Base-by-base conservation (phyloP, 2,113 vertebrate species). In the Saguinus imperator region DNA sequence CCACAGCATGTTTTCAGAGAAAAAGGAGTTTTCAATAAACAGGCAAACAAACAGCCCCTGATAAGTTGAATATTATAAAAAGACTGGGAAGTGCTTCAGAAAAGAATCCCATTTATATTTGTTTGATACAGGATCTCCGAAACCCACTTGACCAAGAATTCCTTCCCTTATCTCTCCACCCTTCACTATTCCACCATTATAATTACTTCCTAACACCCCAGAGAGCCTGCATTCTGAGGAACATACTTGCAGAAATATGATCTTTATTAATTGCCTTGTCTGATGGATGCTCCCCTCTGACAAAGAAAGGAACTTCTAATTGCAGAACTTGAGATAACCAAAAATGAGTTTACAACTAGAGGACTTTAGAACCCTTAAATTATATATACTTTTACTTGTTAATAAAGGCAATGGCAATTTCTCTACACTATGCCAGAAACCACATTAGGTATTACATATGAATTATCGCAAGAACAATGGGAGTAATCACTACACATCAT, bases 131-230 rank as follows among this genome's bases (percentile, higher is more conserved):
- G 43, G 32, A 35, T 6, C 27, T 85, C 29, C 21, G 8, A 48
- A 50, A 10, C 0, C 66, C 23, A 50, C 2, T 1, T 86, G n/a
- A 76, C 17, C 32, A 75, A 32, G 77, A 89, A 88, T 61, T 21
- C 17, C 32, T 17, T 57, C 27, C 64, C 17, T 2, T 37, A 35
- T 20, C 8, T 11, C 23, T 48, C 3, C 4, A 3, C 1, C 7
- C 40, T 35, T 14, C 6, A 16, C 11, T 9, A 11, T 20, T 16
- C 40, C 27, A 58, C 25, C 20, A 10, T 37, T 8, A 1, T 11
- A 55, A 64, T 29, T 64, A 68, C 16, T n/a, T 4, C 27, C 27
- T 72, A 32, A 17, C 14, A 40, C 8, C 29, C 14, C 61, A 21
- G 27, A 80, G 3, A 45, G 13, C 5, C 52, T 79, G 4, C 9